phyloP scores from a whole-genome alignment of 2,797 vertebrate species.

The Peromyscus eremicus region DNA sequence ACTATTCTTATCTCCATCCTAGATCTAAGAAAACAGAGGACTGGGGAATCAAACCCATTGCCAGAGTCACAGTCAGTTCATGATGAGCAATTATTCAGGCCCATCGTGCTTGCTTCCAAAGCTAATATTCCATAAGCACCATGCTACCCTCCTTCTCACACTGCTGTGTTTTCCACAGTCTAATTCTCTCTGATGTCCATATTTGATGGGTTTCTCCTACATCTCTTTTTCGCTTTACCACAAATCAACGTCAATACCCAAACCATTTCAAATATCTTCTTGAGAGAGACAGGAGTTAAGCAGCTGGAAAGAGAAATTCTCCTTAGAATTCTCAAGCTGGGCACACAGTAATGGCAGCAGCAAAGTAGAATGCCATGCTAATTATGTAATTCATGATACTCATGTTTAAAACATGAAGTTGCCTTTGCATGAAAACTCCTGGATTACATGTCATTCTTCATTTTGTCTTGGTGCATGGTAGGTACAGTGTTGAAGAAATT shows the following conservation, averaged over 20 bases:
- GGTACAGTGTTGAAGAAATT: not conserved
- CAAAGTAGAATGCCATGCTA: constrained; percentile 75
- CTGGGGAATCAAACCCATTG: not conserved
- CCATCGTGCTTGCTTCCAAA: not conserved
- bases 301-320: not conserved
- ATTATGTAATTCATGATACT: constrained; percentile 81
- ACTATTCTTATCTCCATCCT: not conserved
- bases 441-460: constrained; percentile 59
- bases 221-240: not conserved
- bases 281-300: constrained; percentile 21
- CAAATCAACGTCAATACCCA: constrained; percentile 23
- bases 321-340: constrained; percentile 62
- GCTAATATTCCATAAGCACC: not conserved
- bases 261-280: constrained; percentile 15
- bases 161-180: not conserved
- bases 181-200: not conserved
- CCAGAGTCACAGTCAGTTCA: not conserved
- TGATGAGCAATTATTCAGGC: not conserved
- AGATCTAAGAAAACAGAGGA: not conserved
- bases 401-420: constrained; percentile 79
- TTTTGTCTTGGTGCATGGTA: constrained; percentile 66
- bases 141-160: not conserved
- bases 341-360: constrained; percentile 54
- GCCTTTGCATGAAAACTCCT: constrained; percentile 75
- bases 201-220: not conserved